Evolutionary conservation across 2,113 vertebrate species (phyloP).

Genomic region (Etheostoma spectabile): DNA sequence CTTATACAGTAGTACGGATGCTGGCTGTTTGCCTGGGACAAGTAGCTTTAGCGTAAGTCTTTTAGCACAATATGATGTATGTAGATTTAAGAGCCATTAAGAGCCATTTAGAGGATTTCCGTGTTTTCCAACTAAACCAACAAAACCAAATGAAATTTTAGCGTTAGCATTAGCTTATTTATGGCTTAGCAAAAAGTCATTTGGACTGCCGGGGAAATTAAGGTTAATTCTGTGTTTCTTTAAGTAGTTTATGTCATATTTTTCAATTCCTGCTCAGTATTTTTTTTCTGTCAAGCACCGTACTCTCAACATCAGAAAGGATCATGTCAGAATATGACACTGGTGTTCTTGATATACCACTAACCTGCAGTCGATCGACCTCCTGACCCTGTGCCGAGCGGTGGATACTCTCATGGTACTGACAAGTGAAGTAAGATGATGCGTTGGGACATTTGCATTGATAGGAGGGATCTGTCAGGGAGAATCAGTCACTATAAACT

Average conservation of each 20-base stretch:
- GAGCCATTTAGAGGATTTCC: neutral
- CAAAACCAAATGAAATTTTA: neutral
- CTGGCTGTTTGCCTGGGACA: neutral
- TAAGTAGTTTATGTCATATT: neutral
- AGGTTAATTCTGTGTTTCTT: neutral
- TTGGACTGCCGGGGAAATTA: neutral
- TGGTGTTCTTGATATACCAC: slow-evolving; percentile 15
- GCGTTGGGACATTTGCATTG: slow-evolving; percentile 72
- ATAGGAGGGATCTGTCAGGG: slow-evolving; percentile 55
- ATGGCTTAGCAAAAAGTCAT: neutral
- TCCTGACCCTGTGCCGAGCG: slow-evolving; percentile 22
- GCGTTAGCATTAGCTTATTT: neutral
- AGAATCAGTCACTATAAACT: slow-evolving; percentile 67
- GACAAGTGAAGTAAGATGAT: slow-evolving; percentile 69
- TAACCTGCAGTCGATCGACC: slow-evolving; percentile 59
- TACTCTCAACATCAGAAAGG: slow-evolving; percentile 38
- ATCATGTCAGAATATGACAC: slow-evolving; percentile 35
- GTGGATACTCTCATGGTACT: slow-evolving; percentile 22
- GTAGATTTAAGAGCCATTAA: too few relatives aligned
- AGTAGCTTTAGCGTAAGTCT: neutral
- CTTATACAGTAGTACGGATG: neutral
- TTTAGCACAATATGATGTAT: neutral
- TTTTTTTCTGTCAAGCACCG: neutral
- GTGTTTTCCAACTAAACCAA: neutral
- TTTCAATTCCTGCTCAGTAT: neutral